Evolutionary conservation across 2,797 vertebrate genomes (phyloP).

Genomic region (Choloepus didactylus): DNA sequence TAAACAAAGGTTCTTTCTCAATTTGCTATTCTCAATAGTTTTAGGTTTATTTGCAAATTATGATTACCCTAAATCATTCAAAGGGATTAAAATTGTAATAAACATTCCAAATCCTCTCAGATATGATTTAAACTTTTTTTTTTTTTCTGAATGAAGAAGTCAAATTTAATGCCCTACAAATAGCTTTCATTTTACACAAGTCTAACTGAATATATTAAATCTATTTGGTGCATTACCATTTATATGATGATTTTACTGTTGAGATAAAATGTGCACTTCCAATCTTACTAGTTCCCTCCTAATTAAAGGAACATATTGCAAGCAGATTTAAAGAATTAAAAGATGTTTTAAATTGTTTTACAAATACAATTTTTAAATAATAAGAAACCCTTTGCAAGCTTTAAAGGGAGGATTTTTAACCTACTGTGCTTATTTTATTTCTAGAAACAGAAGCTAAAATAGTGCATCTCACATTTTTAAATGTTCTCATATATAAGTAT

Average conservation of each 20-base stretch:
- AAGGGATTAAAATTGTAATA: constrained; percentile 63
- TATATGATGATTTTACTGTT: constrained; percentile 73
- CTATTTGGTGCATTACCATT: constrained; percentile 74
- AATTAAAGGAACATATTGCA: constrained; percentile 74
- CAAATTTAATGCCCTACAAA: constrained; percentile 69
- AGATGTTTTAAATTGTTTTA: constrained; percentile 70
- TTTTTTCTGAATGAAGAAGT: constrained; percentile 19
- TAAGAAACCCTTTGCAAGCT: constrained; percentile 6
- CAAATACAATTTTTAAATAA: constrained; percentile 76
- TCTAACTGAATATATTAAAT: constrained; percentile 74
- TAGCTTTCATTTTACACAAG: constrained; percentile 71
- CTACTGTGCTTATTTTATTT: constrained; percentile 53
- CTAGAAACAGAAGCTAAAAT: constrained; percentile 39
- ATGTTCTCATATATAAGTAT: neutral
- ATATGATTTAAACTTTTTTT: constrained; percentile 64
- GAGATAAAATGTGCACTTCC: constrained; percentile 73
- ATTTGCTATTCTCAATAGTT: constrained; percentile 35
- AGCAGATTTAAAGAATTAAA: constrained; percentile 64
- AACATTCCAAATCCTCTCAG: constrained; percentile 59
- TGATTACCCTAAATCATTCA: constrained; percentile 46
- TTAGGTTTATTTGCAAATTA: constrained; percentile 59
- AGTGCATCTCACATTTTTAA: constrained; percentile 18
- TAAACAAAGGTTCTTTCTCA: constrained; percentile 56
- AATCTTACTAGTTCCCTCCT: constrained; percentile 58
- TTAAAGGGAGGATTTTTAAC: constrained; percentile 40